Evolutionary conservation across 2,888 invertebrate species (phyloP).

Genomic region (Cryptocephalus primarius): DNA sequence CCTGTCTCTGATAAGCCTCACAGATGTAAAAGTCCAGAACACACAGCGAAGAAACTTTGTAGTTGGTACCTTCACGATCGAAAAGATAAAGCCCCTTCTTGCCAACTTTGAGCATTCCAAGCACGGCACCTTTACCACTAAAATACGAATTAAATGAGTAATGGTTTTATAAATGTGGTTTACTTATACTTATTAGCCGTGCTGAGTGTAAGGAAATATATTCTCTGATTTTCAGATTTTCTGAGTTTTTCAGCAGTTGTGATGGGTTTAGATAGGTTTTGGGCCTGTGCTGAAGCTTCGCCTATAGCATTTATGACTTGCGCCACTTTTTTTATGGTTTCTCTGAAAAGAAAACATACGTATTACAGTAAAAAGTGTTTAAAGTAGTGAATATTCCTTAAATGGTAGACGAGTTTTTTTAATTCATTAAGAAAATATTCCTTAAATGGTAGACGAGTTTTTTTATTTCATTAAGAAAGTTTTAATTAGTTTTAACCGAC

Average conservation of each 20-base stretch:
- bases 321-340: conserved; percentile 47
- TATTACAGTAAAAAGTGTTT: too few relatives aligned
- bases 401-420: too few relatives aligned
- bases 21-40: conserved; percentile 90
- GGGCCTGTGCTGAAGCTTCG: conserved; percentile 60
- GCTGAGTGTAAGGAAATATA: conserved; percentile 44
- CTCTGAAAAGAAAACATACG: conserved; percentile 38
- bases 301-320: conserved; percentile 61
- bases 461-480: too few relatives aligned
- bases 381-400: too few relatives aligned
- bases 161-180: not conserved
- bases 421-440: too few relatives aligned
- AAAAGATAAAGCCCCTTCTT: conserved; percentile 80
- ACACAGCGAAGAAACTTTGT: conserved; percentile 74
- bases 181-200: conserved; percentile 46
- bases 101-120: conserved; percentile 85
- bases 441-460: too few relatives aligned
- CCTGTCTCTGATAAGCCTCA: conserved; percentile 72
- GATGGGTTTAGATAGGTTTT: conserved; percentile 61
- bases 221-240: conserved; percentile 42
- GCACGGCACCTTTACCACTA: conserved; percentile 58
- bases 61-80: conserved; percentile 57
- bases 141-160: conserved; percentile 16
- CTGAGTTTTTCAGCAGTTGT: conserved; percentile 59
- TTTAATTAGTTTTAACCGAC: too few relatives aligned